Percentiles rank a stretch among this genome's conserved stretches.
phyloP scores from a whole-genome alignment of 2,113 vertebrate species.

The Setophaga coronata region DNA sequence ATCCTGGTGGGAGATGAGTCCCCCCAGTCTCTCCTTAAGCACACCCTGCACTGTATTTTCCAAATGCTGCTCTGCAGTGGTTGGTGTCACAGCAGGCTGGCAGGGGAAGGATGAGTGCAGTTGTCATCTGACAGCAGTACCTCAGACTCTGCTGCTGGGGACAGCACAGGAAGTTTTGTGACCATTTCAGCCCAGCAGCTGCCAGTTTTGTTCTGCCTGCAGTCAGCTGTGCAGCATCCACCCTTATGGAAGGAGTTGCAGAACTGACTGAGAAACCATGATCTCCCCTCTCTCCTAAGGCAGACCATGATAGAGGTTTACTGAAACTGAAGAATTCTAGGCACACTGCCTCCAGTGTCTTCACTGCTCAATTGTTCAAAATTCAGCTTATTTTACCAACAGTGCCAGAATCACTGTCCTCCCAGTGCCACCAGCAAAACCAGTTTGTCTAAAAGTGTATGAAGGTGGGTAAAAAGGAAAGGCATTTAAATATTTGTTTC shows the following conservation, averaged over 20 bases:
- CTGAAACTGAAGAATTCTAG: neutral
- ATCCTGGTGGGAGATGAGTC: neutral
- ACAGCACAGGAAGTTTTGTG: neutral
- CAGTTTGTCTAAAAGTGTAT: neutral
- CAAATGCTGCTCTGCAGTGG: neutral
- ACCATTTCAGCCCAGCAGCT: neutral
- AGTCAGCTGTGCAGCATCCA: neutral
- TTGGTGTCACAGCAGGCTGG: too few species aligned
- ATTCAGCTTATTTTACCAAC: neutral
- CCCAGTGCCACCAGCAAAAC: neutral
- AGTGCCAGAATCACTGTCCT: neutral
- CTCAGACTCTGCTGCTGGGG: neutral
- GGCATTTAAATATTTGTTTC: neutral
- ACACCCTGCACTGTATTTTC: rapidly evolving
- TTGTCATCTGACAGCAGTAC: neutral
- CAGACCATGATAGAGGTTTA: neutral
- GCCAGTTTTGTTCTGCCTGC: neutral
- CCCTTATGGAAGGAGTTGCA: neutral
- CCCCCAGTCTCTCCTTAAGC: neutral
- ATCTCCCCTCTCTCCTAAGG: neutral
- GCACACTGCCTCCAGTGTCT: neutral
- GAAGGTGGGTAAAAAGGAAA: neutral
- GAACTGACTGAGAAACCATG: neutral
- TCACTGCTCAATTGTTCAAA: neutral
- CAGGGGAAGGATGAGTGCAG: neutral